Evolutionary conservation across 2,797 vertebrate genomes (phyloP).

Genomic region (Sphenodon punctatus): DNA sequence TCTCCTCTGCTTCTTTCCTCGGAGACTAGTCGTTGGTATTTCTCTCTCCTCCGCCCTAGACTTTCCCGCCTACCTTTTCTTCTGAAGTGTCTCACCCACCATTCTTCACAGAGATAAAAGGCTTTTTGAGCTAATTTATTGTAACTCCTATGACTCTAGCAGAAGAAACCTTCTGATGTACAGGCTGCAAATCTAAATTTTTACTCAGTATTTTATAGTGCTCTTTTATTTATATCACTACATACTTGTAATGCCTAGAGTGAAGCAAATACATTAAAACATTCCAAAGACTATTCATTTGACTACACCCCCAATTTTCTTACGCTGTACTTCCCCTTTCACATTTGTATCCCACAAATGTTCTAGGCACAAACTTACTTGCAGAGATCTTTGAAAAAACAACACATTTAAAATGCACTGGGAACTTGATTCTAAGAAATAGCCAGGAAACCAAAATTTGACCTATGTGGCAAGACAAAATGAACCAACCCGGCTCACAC

Average conservation of each 20-base stretch:
- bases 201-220: neutral
- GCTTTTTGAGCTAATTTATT: slow-evolving; percentile 47
- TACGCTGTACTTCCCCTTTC: neutral
- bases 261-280: neutral
- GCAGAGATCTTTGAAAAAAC: slow-evolving; percentile 1
- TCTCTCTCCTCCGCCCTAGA: slow-evolving; percentile 50
- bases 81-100: slow-evolving; percentile 55
- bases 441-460: neutral
- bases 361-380: neutral
- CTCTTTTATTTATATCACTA: neutral
- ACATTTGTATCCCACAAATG: slow-evolving; percentile 6
- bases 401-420: neutral
- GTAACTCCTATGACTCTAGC: slow-evolving; percentile 8
- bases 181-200: neutral
- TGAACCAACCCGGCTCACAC: neutral
- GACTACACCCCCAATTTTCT: neutral
- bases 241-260: neutral
- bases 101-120: slow-evolving; percentile 57
- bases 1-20: slow-evolving; percentile 12
- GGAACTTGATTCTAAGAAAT: neutral
- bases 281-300: neutral
- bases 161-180: neutral
- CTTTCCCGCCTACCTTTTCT: slow-evolving; percentile 54
- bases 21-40: slow-evolving; percentile 30
- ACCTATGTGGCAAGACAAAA: neutral